A percentile compares a stretch with the other conserved stretches of the same genome.
phyloP scores from a whole-genome alignment of 2,797 vertebrate genomes.

The Dicrostonyx torquatus region DNA sequence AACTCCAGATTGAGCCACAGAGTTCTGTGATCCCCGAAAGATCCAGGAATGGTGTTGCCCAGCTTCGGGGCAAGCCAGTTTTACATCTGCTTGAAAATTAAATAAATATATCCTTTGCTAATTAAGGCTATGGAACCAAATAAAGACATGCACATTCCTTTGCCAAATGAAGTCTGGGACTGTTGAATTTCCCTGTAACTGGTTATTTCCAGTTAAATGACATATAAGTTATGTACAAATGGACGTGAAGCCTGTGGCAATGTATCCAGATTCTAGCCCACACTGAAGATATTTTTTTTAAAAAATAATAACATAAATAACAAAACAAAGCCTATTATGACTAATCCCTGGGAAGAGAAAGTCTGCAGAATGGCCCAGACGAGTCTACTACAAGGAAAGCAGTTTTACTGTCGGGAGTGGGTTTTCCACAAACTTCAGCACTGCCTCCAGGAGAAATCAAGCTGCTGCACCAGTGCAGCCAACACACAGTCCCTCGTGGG shows the following conservation, averaged over 20 bases:
- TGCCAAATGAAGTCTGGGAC: constrained; percentile 47
- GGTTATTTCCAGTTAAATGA: constrained; percentile 30
- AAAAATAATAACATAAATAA: background rate
- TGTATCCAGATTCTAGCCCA: constrained; percentile 57
- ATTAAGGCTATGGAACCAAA: constrained; percentile 43
- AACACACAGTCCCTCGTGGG: constrained; percentile 84
- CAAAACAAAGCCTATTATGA: constrained; percentile 79
- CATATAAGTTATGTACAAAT: constrained; percentile 17
- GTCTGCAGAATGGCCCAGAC: constrained; percentile 93
- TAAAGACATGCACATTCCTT: constrained; percentile 74
- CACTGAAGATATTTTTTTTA: constrained; percentile 57
- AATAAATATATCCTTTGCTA: constrained; percentile 68
- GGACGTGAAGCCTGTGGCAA: constrained; percentile 60
- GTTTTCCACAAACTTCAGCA: constrained; percentile 99
- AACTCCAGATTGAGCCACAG: constrained; percentile 89
- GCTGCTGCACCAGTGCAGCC: constrained; percentile 87
- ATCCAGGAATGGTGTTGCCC: constrained; percentile 67
- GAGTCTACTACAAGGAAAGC: constrained; percentile 98
- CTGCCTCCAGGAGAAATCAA: constrained; percentile 97
- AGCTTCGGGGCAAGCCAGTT: constrained; percentile 65
- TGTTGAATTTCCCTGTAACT: constrained; percentile 67
- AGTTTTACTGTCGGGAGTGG: constrained; percentile 99
- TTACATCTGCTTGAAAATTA: constrained; percentile 78
- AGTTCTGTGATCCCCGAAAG: constrained; percentile 81
- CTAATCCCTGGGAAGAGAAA: constrained; percentile 84